Base-by-base conservation (phyloP, 30 jellyfish, hydroid and myxozoan genomes). In the Hydra vulgaris region DNA sequence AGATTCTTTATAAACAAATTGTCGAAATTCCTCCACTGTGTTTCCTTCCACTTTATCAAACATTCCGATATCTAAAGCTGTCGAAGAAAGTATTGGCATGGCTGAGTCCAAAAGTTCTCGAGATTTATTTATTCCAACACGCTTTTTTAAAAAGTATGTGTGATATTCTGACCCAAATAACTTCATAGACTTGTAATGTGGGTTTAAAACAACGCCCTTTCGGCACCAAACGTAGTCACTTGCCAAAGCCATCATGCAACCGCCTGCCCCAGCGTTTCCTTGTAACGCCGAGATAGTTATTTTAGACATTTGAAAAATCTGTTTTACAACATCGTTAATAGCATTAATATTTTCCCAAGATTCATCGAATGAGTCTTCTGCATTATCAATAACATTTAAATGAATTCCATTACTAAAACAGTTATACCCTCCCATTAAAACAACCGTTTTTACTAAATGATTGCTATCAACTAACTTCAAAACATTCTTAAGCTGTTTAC, bases 191-290 rank as follows among this genome's bases (percentile, higher is more conserved):
- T 27, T 74, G 53, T 74, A 74, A 74, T 74, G 81, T 21, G 81
- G 81, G 18, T 74, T 74, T 21, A 74, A 21, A 74, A 74, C 70
- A 19, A 74, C 81, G 15, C 81, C 81, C 18, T 74, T n/a, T 8
- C 81, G 53, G 66, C 74, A 74, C 71, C 61, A 24, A 74, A 74
- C 81, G 20, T 74, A 26, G 20, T 74, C 81, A 0, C 81, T 74
- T 74, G 81, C 81, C 53, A 74, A 74, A 0, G 81, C 81, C 81
- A 74, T 74, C 81, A 74, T 74, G 53, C 61, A 24, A 12, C 81
- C 81, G 18, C 81, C 81, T 21, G 81, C 81, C 16, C 81, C 81
- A 27, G 81, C 81, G 20, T 74, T 74, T 8, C 81, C 81, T 74
- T 74, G 81, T 74, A 74, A 74, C 16, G 81, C 81, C 12, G 81